Evolutionary conservation across 2,888 invertebrate species (phyloP).

Genomic region (Mythimna ferrago): DNA sequence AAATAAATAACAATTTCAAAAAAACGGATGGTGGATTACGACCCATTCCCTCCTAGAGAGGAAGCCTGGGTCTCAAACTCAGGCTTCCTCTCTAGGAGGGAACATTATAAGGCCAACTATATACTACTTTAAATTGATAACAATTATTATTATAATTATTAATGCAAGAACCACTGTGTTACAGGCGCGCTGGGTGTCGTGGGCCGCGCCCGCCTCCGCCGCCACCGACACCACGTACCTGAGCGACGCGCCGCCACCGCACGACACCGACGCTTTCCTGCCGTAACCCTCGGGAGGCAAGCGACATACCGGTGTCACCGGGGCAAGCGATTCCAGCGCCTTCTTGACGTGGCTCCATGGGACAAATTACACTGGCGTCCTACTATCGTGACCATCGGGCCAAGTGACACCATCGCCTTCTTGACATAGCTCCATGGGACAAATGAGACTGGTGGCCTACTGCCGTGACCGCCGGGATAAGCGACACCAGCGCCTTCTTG

Average conservation of each 20-base stretch:
- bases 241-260: conserved; percentile 74
- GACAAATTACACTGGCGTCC: conserved; percentile 70
- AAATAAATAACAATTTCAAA: too few relatives aligned
- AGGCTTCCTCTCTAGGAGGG: too few relatives aligned
- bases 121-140: too few relatives aligned
- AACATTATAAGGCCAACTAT: too few relatives aligned
- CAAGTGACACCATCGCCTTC: background rate
- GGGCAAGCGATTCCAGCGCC: conserved; percentile 63
- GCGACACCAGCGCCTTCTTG: conserved; percentile 77
- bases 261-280: conserved; percentile 73
- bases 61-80: too few relatives aligned
- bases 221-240: conserved; percentile 81
- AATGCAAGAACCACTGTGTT: background rate
- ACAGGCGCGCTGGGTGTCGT: conserved; percentile 81
- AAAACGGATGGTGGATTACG: too few relatives aligned
- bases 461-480: conserved; percentile 62
- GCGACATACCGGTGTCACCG: conserved; percentile 68
- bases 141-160: too few relatives aligned
- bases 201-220: conserved; percentile 79
- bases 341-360: conserved; percentile 56
- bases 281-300: conserved; percentile 24
- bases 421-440: background rate
- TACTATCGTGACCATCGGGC: conserved; percentile 46
- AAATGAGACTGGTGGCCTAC: too few relatives aligned
- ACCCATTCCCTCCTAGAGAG: too few relatives aligned